Evolutionary conservation across 2,888 invertebrate species (phyloP), one percentile per base, ranked within the genome.

Genomic region (Phyllotreta striolata): DNA sequence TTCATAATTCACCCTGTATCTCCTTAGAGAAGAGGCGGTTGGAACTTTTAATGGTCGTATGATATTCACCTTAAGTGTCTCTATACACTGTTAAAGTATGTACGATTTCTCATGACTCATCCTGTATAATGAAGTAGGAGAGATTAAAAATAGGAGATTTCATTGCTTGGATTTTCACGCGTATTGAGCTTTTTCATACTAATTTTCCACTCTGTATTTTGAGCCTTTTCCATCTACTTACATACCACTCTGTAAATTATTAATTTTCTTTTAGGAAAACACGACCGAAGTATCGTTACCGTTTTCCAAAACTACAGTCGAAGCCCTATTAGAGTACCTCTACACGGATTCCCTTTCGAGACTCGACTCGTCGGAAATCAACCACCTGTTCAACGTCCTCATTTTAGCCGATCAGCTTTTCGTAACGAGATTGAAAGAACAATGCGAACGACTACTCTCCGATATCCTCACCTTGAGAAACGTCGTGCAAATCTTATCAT

Each of bases 321-420:
- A 86, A 63, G 87, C 89, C 0, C 84, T 94, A 1, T 81, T 95
- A 6, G 88, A 92, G 68, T 94, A 88, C 76, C 80, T 94, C 0
- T 95, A 95, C 78, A 88, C 89, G 0, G 90, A 91, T 77, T 83
- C 87, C 1, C 85, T 88, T 13, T 84, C 87, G 0, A 82, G 85
- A 67, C 80, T 89, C 49, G 81, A 85, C 69, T 86, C 81, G 62
- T 85, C 86, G 40, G 89, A 90, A 75, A 83, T 89, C 0, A 92
- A 93, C 63, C 84, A 91, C 68, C 74, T 85, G 0, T 91, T 89
- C 79, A 90, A 91, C 76, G 85, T 93, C 76, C 83, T 95, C 24
- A 87, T 91, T 6, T 85, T 91, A 8, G 90, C 93, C 24, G 95
- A 95, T 78, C 93, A 94, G 74, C 85, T 93, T 38, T 87, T 95